phyloP scores from a whole-genome alignment of 1,140 invertebrate species.

The Macrotrachela quadricornifera region DNA sequence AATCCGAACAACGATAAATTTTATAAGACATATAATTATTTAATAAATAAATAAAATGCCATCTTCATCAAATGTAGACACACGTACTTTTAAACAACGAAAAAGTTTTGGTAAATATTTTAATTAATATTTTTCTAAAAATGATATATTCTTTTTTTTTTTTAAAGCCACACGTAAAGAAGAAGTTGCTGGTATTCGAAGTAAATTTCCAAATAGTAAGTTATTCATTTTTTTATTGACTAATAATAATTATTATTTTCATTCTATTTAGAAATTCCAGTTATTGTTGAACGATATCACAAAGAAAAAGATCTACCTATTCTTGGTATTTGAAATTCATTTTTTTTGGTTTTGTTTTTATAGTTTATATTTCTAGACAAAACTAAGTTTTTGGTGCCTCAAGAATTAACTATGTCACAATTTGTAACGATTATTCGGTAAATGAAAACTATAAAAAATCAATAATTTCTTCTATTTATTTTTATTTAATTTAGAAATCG shows the following conservation, averaged over 20 bases:
- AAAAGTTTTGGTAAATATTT: conserved; percentile 15
- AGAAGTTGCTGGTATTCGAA: conserved; percentile 18
- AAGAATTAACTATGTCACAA: conserved; percentile 42
- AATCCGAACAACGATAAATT: no score
- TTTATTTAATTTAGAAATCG: conserved; percentile 14
- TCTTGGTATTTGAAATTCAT: conserved; percentile 12
- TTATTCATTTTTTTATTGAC: not conserved
- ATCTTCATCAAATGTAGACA: not conserved
- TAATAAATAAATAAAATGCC: no score
- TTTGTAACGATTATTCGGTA: conserved; percentile 42
- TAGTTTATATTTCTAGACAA: conserved; percentile 24
- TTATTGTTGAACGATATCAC: conserved; percentile 41
- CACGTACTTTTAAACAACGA: conserved; percentile 15
- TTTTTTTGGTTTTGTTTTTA: no score
- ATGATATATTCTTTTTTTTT: not conserved
- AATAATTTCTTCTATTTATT: no score
- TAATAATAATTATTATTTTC: not conserved
- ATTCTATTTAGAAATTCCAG: conserved; percentile 15
- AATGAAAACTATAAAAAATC: not conserved
- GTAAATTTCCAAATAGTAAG: conserved; percentile 29
- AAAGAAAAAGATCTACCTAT: conserved; percentile 39
- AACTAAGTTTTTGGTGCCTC: conserved; percentile 43
- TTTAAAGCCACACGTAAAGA: not conserved
- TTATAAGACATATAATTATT: no score
- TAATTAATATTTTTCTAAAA: not conserved